These are phyloP conservation scores for Gryllus longicercus DNA, from an alignment of 2,888 invertebrate genomes.

Conservation along the genomic window DNA sequence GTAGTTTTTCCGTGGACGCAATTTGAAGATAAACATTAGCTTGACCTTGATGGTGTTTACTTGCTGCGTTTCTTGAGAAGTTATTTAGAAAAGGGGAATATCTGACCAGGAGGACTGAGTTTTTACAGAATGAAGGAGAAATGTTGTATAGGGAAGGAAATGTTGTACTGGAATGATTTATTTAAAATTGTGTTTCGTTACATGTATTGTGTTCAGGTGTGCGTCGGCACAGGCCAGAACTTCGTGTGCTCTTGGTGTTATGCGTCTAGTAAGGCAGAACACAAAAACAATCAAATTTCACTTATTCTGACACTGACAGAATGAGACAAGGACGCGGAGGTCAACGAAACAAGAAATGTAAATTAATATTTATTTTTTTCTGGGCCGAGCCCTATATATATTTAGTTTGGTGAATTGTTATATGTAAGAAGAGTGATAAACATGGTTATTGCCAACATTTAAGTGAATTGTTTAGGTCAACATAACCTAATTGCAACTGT, in stretches of 20 bases:
- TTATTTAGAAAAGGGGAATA: constrained; percentile 45
- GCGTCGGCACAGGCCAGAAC: constrained; percentile 39
- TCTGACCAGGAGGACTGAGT: constrained; percentile 40
- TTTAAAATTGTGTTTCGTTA: constrained; percentile 41
- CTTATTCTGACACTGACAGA: constrained; percentile 47
- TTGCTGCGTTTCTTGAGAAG: constrained; percentile 49
- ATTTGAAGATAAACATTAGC: constrained; percentile 29
- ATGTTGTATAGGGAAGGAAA: constrained; percentile 40
- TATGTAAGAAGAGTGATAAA: constrained; percentile 27
- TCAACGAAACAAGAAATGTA: constrained; percentile 56
- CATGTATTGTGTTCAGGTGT: constrained; percentile 40
- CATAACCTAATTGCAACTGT: constrained; percentile 36
- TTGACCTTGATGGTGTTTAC: constrained; percentile 54
- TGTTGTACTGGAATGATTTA: constrained; percentile 38
- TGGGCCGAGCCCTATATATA: constrained; percentile 30
- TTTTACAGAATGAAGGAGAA: constrained; percentile 41
- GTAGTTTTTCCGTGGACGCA: constrained; percentile 22
- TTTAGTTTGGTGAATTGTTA: constrained; percentile 27
- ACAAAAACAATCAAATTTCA: constrained; percentile 46
- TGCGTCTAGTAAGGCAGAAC: constrained; percentile 42
- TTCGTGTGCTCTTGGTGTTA: constrained; percentile 41
- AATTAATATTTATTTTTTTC: constrained; percentile 41
- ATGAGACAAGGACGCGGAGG: constrained; percentile 57
- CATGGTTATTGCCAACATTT: constrained; percentile 27
- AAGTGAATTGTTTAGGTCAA: constrained; percentile 30